phyloP scores from a whole-genome alignment of 2,888 invertebrate genomes.

The Tromatobia lineatoria region DNA sequence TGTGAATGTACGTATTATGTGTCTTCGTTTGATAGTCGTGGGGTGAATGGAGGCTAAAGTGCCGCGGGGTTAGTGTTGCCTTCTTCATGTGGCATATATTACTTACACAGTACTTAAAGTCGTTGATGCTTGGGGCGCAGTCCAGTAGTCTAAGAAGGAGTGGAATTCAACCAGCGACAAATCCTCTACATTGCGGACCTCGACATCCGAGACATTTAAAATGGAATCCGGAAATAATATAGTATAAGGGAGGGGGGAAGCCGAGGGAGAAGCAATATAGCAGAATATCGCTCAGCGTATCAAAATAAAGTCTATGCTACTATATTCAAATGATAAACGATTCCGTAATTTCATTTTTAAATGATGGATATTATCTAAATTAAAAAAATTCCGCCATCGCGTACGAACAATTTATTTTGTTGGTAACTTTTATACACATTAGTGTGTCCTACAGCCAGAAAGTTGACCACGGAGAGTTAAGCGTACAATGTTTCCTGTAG shows the following conservation, averaged over 20 bases:
- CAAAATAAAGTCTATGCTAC: neutral
- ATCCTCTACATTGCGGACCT: slow-evolving; percentile 12
- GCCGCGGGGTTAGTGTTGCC: slow-evolving; percentile 39
- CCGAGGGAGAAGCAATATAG: too few species aligned
- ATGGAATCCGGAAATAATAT: slow-evolving; percentile 16
- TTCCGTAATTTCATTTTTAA: neutral
- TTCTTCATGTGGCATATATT: slow-evolving; percentile 9
- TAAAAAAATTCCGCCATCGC: too few species aligned
- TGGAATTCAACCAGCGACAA: slow-evolving; percentile 43
- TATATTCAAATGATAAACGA: neutral
- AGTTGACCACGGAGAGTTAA: too few species aligned
- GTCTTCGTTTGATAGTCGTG: slow-evolving; percentile 42
- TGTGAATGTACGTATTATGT: slow-evolving; percentile 33
- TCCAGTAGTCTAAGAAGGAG: slow-evolving; percentile 1
- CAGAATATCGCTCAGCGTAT: neutral
- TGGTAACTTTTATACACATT: too few species aligned
- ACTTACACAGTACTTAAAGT: slow-evolving; percentile 38
- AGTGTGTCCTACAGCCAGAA: too few species aligned
- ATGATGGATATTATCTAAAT: too few species aligned
- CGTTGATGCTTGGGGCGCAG: neutral
- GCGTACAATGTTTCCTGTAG: too few species aligned
- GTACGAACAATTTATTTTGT: too few species aligned
- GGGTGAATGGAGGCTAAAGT: slow-evolving; percentile 39
- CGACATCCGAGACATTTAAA: neutral
- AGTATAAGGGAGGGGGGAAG: neutral